Conservation (phyloP, 1,140 invertebrate genomes). For the Anthonomus grandis region DNA sequence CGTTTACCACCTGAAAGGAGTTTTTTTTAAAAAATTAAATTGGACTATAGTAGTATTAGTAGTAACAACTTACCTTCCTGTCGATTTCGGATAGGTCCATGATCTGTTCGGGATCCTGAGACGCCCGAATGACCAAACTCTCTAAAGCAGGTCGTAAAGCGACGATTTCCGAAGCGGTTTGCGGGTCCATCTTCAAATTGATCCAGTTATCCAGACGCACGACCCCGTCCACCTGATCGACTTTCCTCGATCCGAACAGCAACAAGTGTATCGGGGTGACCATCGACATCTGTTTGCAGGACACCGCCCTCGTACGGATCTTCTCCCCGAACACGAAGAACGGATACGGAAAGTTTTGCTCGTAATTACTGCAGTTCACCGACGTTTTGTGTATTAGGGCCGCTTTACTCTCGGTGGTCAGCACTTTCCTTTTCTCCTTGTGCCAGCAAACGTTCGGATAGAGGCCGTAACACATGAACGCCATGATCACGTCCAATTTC, state of each 20-base stretch:
- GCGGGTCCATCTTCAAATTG: constrained; percentile 80
- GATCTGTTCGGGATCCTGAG: constrained; percentile 72
- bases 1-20: constrained; percentile 55
- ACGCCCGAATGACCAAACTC: constrained; percentile 72
- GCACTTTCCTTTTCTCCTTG: constrained; percentile 88
- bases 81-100: constrained; percentile 55
- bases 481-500: constrained; percentile 80
- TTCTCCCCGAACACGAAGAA: constrained; percentile 99
- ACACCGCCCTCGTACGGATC: constrained; percentile 92
- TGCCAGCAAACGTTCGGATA: constrained; percentile 97
- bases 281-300: constrained; percentile 97
- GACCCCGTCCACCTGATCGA: constrained; percentile 56
- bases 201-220: constrained; percentile 90
- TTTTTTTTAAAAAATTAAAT: too few relatives aligned
- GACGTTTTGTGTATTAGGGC: constrained; percentile 96
- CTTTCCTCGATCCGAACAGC: constrained; percentile 84
- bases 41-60: too few relatives aligned
- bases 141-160: constrained; percentile 86
- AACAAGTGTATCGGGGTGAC: constrained; percentile 90
- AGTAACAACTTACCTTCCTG: constrained; percentile 57
- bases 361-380: constrained; percentile 87
- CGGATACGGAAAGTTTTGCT: constrained; percentile 85
- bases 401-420: constrained; percentile 91
- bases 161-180: constrained; percentile 74
- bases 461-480: constrained; percentile 82